phyloP scores from a whole-genome alignment of 2,113 vertebrate genomes.

The Sander lucioperca region DNA sequence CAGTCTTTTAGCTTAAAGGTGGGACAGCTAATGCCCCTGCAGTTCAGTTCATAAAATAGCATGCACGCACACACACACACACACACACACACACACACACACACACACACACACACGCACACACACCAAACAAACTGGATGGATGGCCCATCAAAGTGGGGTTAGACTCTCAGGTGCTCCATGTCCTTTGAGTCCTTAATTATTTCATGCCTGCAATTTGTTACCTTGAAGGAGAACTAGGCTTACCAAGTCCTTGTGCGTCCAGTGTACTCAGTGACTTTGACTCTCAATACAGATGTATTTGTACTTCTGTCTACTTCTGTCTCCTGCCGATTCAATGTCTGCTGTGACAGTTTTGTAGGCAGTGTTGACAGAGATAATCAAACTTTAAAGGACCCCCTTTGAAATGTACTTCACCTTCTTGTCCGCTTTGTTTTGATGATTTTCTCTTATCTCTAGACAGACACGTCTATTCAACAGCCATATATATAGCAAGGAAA shows the following conservation, averaged over 20 bases:
- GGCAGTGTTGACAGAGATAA: conserved; percentile 41
- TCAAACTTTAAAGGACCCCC: conserved; percentile 19
- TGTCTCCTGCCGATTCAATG: conserved; percentile 20
- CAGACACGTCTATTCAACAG: too few species aligned
- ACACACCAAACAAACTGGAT: conserved; percentile 11
- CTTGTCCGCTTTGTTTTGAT: too few species aligned
- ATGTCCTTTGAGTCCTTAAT: conserved; percentile 59
- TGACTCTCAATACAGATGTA: conserved; percentile 35
- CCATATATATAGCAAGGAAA: too few species aligned
- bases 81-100: neutral
- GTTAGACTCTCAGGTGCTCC: conserved; percentile 36
- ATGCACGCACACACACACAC: conserved; percentile 21
- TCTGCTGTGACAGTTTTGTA: conserved; percentile 20
- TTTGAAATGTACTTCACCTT: conserved; percentile 25
- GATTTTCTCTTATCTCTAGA: too few species aligned
- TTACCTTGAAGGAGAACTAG: conserved; percentile 29
- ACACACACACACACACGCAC: conserved; percentile 34
- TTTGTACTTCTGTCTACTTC: conserved; percentile 31
- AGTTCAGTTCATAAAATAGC: conserved; percentile 11
- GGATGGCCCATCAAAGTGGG: conserved; percentile 35
- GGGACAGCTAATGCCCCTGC: conserved; percentile 7
- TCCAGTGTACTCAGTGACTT: conserved; percentile 30
- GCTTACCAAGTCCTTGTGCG: conserved; percentile 37
- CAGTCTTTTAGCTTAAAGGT: conserved; percentile 45
- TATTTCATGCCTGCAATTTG: conserved; percentile 51